Evolutionary conservation across 2,888 invertebrate species (phyloP).

Genomic region (Tribolium freemani): DNA sequence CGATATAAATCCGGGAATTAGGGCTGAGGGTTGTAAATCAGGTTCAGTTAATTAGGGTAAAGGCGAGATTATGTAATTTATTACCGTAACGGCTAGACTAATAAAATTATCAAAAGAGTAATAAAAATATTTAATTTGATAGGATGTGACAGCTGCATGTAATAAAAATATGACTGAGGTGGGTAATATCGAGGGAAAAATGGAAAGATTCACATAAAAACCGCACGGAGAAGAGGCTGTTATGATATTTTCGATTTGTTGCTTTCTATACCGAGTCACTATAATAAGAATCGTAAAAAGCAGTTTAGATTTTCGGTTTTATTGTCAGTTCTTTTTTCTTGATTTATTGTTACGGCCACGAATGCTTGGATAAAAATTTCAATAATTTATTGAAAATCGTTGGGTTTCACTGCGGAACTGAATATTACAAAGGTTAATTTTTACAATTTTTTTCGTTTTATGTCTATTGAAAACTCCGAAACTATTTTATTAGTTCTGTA

Average conservation of each 20-base stretch:
- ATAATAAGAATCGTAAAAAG: no score
- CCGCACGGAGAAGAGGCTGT: neutral
- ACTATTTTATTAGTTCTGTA: no score
- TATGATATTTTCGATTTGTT: neutral
- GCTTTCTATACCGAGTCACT: no score
- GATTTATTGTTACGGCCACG: no score
- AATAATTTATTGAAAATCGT: no score
- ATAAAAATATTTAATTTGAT: constrained; percentile 12
- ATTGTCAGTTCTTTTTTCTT: no score
- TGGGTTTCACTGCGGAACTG: no score
- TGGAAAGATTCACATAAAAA: neutral
- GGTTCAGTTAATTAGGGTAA: constrained; percentile 16
- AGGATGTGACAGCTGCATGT: constrained; percentile 22
- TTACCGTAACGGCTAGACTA: constrained; percentile 25
- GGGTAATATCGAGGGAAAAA: neutral
- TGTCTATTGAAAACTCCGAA: no score
- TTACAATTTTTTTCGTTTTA: no score
- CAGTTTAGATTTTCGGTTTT: no score
- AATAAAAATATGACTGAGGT: constrained; percentile 6
- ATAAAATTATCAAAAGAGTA: constrained; percentile 24
- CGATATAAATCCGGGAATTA: neutral
- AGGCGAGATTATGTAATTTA: constrained; percentile 23
- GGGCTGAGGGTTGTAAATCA: neutral
- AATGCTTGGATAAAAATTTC: no score
- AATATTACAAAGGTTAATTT: no score